A percentile compares a stretch with the other conserved stretches of the same genome.
Conservation (phyloP, 2,797 vertebrate species). For the Astyanax mexicanus region DNA sequence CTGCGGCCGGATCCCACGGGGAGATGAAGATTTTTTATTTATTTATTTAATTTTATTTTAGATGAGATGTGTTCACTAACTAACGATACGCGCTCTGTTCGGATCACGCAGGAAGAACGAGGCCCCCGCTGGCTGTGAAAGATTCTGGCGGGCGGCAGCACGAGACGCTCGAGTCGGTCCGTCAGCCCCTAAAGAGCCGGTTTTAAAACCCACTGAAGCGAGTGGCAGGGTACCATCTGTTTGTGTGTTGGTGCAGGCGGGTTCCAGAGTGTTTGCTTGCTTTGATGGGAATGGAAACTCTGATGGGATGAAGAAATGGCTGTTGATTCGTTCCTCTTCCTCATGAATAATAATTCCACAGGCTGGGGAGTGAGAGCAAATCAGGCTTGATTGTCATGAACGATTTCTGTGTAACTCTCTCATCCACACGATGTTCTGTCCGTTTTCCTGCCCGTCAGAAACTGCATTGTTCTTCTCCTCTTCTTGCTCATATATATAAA, state of each 20-base stretch:
- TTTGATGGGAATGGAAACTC: background rate
- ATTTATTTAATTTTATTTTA: no score
- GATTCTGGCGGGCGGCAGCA: background rate
- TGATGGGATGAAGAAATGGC: constrained; percentile 36
- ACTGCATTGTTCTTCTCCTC: no score
- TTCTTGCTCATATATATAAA: no score
- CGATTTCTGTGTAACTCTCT: constrained; percentile 42
- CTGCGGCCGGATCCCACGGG: background rate
- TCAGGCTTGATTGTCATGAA: constrained; percentile 56
- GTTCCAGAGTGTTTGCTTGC: constrained; percentile 18
- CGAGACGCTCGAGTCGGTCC: background rate
- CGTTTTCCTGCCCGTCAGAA: background rate
- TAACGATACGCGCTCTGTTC: background rate
- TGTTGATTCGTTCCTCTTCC: constrained; percentile 47
- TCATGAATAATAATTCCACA: constrained; percentile 63
- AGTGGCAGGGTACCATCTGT: constrained; percentile 31
- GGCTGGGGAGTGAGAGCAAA: constrained; percentile 48
- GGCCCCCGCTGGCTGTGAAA: background rate
- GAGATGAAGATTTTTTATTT: no score
- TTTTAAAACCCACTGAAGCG: constrained; percentile 45
- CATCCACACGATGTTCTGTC: background rate
- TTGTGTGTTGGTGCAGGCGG: background rate
- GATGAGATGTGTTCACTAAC: no score
- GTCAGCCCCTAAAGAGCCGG: background rate
- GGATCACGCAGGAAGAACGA: background rate